Evolutionary conservation across 2,113 vertebrate species (phyloP).

Genomic region (Corythoichthys haematopterus): DNA sequence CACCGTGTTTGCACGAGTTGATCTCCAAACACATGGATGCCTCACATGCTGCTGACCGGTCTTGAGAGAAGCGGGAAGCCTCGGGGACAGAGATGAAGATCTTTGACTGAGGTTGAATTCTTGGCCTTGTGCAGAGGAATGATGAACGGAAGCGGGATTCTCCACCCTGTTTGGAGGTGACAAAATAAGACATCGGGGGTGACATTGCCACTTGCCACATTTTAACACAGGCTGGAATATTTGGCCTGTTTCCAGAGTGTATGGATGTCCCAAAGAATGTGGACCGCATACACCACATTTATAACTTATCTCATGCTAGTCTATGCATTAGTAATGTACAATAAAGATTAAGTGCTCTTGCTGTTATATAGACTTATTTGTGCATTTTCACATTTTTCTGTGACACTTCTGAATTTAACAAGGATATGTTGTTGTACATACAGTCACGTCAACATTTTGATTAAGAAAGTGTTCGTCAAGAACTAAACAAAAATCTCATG

Average conservation of each 20-base stretch:
- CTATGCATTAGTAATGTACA: conserved; percentile 16
- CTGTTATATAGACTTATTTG: not conserved
- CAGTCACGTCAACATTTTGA: conserved; percentile 34
- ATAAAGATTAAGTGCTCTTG: conserved; percentile 7
- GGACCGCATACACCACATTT: conserved; percentile 20
- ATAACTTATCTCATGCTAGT: conserved; percentile 12
- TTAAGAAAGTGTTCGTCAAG: conserved; percentile 50
- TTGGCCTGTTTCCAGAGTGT: conserved; percentile 7
- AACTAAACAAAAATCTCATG: conserved; percentile 53
- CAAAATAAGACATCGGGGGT: conserved; percentile 20
- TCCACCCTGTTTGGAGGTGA: conserved; percentile 26
- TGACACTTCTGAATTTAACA: conserved; percentile 29
- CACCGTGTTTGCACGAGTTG: conserved; percentile 15
- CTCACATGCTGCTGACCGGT: conserved; percentile 42
- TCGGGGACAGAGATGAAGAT: conserved; percentile 29
- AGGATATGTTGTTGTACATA: conserved; percentile 56
- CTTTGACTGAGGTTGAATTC: conserved; percentile 25
- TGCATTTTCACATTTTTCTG: conserved; percentile 16
- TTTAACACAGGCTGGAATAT: conserved; percentile 32
- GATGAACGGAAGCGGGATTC: conserved; percentile 30
- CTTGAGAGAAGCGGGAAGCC: conserved; percentile 43
- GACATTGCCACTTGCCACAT: conserved; percentile 11
- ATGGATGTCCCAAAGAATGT: not conserved
- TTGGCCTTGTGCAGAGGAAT: conserved; percentile 28
- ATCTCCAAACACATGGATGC: conserved; percentile 35